phyloP scores from a whole-genome alignment of 2,888 invertebrate species.

The Euzophera pinguis region DNA sequence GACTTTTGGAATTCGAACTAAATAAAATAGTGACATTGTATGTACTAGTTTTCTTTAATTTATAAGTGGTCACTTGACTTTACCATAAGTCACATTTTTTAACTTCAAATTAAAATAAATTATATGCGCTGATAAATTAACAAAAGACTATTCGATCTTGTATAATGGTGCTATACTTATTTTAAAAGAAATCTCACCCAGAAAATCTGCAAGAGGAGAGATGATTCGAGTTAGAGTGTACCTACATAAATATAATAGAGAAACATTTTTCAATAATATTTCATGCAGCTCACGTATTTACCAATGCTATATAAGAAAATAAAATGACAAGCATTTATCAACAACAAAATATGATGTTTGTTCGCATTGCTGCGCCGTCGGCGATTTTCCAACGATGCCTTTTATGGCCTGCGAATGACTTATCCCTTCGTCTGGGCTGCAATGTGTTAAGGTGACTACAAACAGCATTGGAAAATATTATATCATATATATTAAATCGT shows the following conservation, averaged over 20 bases:
- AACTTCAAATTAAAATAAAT: too few relatives aligned
- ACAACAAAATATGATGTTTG: constrained; percentile 46
- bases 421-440: constrained; percentile 36
- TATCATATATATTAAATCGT: too few relatives aligned
- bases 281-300: constrained; percentile 21
- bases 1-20: neutral
- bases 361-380: constrained; percentile 40
- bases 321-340: constrained; percentile 37
- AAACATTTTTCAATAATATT: neutral
- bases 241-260: too few relatives aligned
- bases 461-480: too few relatives aligned
- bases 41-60: neutral
- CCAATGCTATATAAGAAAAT: constrained; percentile 28
- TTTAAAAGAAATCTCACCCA: too few relatives aligned
- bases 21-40: neutral
- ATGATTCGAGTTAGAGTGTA: too few relatives aligned
- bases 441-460: constrained; percentile 8
- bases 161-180: too few relatives aligned
- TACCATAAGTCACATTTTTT: too few relatives aligned
- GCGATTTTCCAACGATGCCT: constrained; percentile 26
- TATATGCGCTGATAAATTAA: too few relatives aligned
- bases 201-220: too few relatives aligned
- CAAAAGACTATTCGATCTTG: too few relatives aligned
- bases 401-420: constrained; percentile 58
- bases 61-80: neutral